Percentiles rank a stretch among this genome's conserved stretches.
Evolutionary conservation across 2,113 vertebrate species (phyloP).

Genomic region (Myodes glareolus): DNA sequence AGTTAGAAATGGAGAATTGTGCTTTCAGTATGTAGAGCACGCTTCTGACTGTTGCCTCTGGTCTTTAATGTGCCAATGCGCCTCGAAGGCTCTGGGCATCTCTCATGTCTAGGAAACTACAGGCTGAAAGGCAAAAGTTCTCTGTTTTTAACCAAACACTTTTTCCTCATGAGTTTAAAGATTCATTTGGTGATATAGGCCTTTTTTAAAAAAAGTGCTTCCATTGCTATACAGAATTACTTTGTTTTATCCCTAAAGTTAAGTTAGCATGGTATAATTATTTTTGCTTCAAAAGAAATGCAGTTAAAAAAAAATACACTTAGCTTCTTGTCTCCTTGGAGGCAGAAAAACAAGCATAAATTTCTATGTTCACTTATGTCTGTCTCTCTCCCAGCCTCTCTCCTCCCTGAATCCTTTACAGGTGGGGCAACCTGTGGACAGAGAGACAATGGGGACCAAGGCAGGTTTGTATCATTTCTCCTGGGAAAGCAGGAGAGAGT

Average conservation of each 20-base stretch:
- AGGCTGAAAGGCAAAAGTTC: background rate
- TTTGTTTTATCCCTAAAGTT: slow-evolving; percentile 51
- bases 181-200: slow-evolving; percentile 42
- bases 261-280: slow-evolving; percentile 58
- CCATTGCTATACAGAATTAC: background rate
- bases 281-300: slow-evolving; percentile 16
- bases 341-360: background rate
- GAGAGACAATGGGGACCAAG: background rate
- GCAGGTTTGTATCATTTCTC: background rate
- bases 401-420: background rate
- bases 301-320: background rate
- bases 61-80: slow-evolving; percentile 72
- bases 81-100: slow-evolving; percentile 34
- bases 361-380: background rate
- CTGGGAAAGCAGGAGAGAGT: background rate
- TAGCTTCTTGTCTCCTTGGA: slow-evolving; percentile 12
- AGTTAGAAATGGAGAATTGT: slow-evolving; percentile 11
- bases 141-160: slow-evolving; percentile 51
- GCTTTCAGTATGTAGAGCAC: background rate
- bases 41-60: slow-evolving; percentile 20
- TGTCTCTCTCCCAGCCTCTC: rapidly evolving
- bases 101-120: background rate
- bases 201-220: slow-evolving; percentile 50
- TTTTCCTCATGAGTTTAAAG: slow-evolving; percentile 49
- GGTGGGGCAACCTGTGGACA: too few species aligned